Evolutionary conservation across 2,797 vertebrate species (phyloP).

Genomic region (Fundulus diaphanus): DNA sequence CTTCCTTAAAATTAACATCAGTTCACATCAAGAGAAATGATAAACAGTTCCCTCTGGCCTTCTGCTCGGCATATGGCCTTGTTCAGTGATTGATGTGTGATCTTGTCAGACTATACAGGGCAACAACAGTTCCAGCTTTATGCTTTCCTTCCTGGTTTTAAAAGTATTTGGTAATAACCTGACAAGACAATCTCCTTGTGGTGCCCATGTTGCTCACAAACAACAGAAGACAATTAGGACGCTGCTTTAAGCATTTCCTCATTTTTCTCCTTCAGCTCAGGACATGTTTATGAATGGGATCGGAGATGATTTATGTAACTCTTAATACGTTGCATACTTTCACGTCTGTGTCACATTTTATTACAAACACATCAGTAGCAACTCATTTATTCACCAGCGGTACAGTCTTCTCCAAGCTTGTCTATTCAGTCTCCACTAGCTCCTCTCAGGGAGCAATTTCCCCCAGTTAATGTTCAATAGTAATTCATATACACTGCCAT

Average conservation of each 20-base stretch:
- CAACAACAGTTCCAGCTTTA: slow-evolving; percentile 50
- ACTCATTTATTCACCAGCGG: slow-evolving; percentile 66
- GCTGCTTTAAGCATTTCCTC: slow-evolving; percentile 22
- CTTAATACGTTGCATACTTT: slow-evolving; percentile 28
- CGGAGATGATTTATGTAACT: slow-evolving; percentile 46
- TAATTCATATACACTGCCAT: slow-evolving; percentile 61
- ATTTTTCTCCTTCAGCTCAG: slow-evolving; percentile 20
- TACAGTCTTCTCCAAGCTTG: slow-evolving; percentile 54
- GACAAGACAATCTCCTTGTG: slow-evolving; percentile 64
- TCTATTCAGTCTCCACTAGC: slow-evolving; percentile 39
- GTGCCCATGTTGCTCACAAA: slow-evolving; percentile 44
- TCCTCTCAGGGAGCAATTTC: slow-evolving; percentile 68
- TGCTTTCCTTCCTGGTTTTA: slow-evolving; percentile 49
- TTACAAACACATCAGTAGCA: slow-evolving; percentile 50
- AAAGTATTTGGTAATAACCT: slow-evolving; percentile 57
- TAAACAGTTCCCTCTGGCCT: slow-evolving; percentile 9
- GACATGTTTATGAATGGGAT: slow-evolving; percentile 10
- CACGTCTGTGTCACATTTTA: slow-evolving; percentile 38
- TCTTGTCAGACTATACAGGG: slow-evolving; percentile 25
- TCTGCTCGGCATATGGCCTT: slow-evolving; percentile 24
- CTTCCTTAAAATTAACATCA: slow-evolving; percentile 13
- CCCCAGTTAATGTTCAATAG: slow-evolving; percentile 50
- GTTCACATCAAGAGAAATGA: slow-evolving; percentile 19
- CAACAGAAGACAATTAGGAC: slow-evolving; percentile 41
- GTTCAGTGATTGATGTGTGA: slow-evolving; percentile 45